phyloP scores from a whole-genome alignment of 2,113 vertebrate genomes.

The Mellivora capensis region DNA sequence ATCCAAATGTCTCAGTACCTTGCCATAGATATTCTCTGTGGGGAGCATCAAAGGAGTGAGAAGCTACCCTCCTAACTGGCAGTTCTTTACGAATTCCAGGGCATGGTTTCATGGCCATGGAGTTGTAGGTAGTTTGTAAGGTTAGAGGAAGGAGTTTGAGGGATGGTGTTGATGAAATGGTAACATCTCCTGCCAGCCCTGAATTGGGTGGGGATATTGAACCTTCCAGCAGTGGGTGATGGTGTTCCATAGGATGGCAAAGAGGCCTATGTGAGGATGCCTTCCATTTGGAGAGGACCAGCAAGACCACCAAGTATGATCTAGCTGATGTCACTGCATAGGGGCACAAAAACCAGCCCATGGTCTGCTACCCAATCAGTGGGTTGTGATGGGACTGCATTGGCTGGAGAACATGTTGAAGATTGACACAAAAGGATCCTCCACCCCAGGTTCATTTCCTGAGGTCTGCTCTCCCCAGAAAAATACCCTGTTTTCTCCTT shows the following conservation, averaged over 20 bases:
- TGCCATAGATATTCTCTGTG: background rate
- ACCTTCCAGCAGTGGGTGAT: too few species aligned
- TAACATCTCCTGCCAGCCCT: background rate
- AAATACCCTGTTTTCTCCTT: background rate
- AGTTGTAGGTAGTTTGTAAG: background rate
- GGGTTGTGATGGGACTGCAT: background rate
- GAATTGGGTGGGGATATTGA: background rate
- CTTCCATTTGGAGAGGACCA: background rate
- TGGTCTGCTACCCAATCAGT: background rate
- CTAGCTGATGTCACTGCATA: background rate
- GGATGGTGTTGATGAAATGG: background rate
- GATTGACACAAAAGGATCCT: background rate
- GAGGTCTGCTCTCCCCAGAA: background rate
- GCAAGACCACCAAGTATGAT: background rate
- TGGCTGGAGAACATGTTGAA: background rate
- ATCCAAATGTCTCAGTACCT: background rate
- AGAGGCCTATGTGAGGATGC: background rate
- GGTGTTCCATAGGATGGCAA: background rate
- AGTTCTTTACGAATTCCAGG: background rate
- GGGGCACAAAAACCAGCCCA: background rate
- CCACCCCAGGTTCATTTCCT: background rate
- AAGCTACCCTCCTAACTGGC: background rate
- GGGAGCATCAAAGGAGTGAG: background rate
- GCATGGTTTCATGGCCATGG: background rate
- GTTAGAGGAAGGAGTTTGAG: background rate